Percentiles rank a stretch among this genome's conserved stretches.
Evolutionary conservation across 1,140 invertebrate species (phyloP).

Genomic region (Galleria mellonella): DNA sequence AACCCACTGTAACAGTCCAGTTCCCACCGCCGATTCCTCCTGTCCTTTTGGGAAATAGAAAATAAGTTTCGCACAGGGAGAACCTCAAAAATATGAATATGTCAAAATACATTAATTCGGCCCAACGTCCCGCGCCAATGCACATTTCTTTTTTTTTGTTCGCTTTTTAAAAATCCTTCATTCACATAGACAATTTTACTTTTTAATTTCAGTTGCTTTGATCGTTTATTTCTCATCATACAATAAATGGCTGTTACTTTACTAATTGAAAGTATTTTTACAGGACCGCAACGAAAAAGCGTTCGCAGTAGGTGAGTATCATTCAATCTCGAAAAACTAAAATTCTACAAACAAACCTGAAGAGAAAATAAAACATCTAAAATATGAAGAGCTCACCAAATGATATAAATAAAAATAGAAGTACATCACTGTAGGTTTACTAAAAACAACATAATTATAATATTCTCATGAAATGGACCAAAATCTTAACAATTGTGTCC

Average conservation of each 20-base stretch:
- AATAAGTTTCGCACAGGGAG: no score
- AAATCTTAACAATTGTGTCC: conserved; percentile 6
- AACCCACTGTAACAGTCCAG: no score
- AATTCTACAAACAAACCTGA: background rate
- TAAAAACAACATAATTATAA: background rate
- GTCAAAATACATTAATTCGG: no score
- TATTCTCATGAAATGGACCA: conserved; percentile 1
- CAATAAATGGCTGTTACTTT: no score
- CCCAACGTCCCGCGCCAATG: background rate
- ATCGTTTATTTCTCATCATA: no score
- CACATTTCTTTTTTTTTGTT: background rate
- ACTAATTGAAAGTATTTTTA: background rate
- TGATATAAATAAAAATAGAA: background rate
- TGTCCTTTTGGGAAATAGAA: no score
- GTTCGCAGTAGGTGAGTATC: background rate
- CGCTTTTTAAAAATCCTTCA: background rate
- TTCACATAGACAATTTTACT: background rate
- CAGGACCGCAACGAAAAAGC: background rate
- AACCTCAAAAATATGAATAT: conserved; percentile 1
- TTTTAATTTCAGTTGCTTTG: background rate
- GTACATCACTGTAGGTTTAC: background rate
- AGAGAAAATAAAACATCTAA: background rate
- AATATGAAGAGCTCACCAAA: no score
- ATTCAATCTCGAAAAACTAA: background rate
- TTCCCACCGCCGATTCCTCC: no score